Evolutionary conservation across 2,797 vertebrate genomes (phyloP), one percentile per base, ranked within the genome.

Genomic region (Acrocephalus scirpaceus): DNA sequence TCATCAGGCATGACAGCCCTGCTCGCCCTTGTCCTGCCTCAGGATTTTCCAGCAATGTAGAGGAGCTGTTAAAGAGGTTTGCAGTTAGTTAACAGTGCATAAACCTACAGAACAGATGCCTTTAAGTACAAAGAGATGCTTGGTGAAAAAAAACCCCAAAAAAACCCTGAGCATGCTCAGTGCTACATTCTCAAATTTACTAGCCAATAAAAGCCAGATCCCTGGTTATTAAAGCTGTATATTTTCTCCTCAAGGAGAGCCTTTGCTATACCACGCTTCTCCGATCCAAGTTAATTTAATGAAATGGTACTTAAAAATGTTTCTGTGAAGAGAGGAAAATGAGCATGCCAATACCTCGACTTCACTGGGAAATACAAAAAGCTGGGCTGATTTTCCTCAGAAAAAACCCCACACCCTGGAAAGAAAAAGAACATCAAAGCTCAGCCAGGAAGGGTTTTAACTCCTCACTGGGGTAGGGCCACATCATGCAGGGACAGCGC

Each of bases 31-130:
- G 38, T 57, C 92, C 93, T 86, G 91, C 87, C 87, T 94, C 92
- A 83, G 84, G 88, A 94, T 90, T 95, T 95, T 82, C 92, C 92
- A 88, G 92, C 86, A 85, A 88, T n/a, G 72, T 19, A 77, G 75
- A 92, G 54, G 75, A 96, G 78, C 89, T 88, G 89, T 85, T 97
- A 91, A 93, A 95, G 93, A 90, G 85, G 92, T 88, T 91, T 93
- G 88, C 88, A 91, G 90, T 84, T 93, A 92, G 96, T 95, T 94
- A 94, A 67, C 83, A 75, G 88, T 26, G 94, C 93, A 84, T 95
- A 94, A 95, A 92, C 84, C 2, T 5, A 57, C 80, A 57, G 83
- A 95, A 84, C 86, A 94, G 92, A 94, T 93, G 86, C 81, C 74
- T 93, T 75, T 86, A 88, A 81, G 40, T 71, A 72, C 34, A 74